These are phyloP conservation scores for Heterotis niloticus DNA, from an alignment of 2,113 vertebrate species.

Conservation along the genomic window DNA sequence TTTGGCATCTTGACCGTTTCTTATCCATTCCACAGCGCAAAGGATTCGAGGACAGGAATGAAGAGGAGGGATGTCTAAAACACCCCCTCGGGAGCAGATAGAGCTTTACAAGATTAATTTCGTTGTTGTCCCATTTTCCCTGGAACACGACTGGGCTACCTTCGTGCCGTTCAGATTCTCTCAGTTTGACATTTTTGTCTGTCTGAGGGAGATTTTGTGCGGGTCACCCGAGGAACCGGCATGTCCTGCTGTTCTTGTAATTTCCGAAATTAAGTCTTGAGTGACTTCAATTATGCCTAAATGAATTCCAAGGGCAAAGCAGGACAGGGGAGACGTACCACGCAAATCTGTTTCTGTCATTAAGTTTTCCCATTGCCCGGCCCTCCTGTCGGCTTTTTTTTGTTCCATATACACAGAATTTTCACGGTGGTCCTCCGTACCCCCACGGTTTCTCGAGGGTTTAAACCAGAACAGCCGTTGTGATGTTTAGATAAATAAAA, in stretches of 20 bases:
- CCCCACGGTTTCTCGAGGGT: background rate
- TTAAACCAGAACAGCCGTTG: background rate
- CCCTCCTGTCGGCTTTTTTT: background rate
- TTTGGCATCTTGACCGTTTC: constrained; percentile 53
- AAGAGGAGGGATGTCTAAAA: constrained; percentile 36
- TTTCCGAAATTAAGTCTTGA: constrained; percentile 60
- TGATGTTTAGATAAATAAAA: background rate
- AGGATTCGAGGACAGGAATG: background rate
- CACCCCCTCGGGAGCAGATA: constrained; percentile 41
- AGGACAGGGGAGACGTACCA: background rate
- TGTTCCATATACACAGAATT: background rate
- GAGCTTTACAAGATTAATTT: constrained; percentile 52
- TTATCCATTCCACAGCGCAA: constrained; percentile 12
- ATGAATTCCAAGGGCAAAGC: constrained; percentile 56
- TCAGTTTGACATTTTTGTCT: constrained; percentile 35
- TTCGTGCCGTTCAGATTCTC: constrained; percentile 43
- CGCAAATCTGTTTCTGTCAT: background rate
- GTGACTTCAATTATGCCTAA: constrained; percentile 48
- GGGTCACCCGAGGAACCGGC: constrained; percentile 45
- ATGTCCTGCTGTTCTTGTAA: constrained; percentile 58
- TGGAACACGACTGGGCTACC: constrained; percentile 57
- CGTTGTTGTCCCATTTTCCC: constrained; percentile 39
- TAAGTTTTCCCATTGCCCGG: background rate
- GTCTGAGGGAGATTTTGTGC: constrained; percentile 50
- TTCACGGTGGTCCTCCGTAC: background rate